Evolutionary conservation across 2,888 invertebrate species (phyloP), one percentile per base, ranked within the genome.

Genomic region (Netelia melanura): DNA sequence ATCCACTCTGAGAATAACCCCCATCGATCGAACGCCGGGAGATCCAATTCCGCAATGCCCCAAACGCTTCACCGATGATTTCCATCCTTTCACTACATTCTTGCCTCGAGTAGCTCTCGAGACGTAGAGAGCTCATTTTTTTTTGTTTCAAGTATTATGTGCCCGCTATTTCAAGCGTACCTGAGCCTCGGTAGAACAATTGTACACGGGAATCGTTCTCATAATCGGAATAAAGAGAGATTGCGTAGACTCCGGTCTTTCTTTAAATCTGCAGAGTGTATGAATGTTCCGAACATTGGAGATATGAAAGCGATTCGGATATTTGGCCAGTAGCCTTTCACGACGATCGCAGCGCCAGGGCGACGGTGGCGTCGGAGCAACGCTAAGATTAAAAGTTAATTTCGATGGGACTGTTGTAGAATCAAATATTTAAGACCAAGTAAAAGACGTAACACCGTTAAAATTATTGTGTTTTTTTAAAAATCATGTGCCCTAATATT

Each of bases 21-120:
- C 84, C 76, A 76, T 68, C 81, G 67, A 67, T 61, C 76, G 75
- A 84, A 54, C 76, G 11, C 75, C 65, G 25, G 80, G 80, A 84
- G 80, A 81, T 84, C 67, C 54, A 71, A 77, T 76, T 48, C 25
- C 52, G 21, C 23, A 58, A 67, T 58, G 65, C 38, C 23, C 70
- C 14, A 11, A 70, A 70, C 56, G 70, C 68, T 70, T 14, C 65
- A 67, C n/a, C 64, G 64, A 48, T 75, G 76, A 84, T 65, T 80
- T 79, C 43, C 76, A 64, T 76, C 71, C 64, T 62, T 71, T 76
- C 67, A 58, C 38, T 38, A 52, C 6, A 64, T 76, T 84, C 80
- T 71, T 14, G 21, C 14, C 30, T 61, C 43, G 54, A 79, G 83
- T 70, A 17, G 23, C 71, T 61, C 80, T 77, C 54, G 67, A 67